Conservation (phyloP, 2,797 vertebrate species). For the Myotis daubentonii region DNA sequence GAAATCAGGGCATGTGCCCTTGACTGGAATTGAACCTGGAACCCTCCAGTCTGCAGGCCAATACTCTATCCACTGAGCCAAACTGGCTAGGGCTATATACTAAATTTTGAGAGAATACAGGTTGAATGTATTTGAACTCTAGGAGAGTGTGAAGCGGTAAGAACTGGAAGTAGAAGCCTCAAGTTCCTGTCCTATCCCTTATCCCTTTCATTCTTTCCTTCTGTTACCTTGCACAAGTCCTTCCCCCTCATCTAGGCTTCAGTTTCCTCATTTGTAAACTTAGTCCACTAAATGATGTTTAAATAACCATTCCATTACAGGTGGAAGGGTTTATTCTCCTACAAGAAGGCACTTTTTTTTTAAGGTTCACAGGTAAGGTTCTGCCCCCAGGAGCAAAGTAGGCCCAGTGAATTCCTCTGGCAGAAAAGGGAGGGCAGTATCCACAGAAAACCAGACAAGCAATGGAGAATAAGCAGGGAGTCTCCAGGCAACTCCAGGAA, state of each 20-base stretch:
- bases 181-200: neutral
- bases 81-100: neutral
- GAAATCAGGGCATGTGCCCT: too few species aligned
- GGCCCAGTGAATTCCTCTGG: neutral
- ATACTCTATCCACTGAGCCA: too few species aligned
- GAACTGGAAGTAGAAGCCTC: neutral
- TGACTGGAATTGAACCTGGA: too few species aligned
- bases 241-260: neutral
- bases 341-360: neutral
- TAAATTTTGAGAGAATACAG: slow-evolving; percentile 32
- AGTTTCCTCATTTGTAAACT: neutral
- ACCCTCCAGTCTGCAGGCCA: too few species aligned
- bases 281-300: neutral
- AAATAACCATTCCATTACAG: neutral
- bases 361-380: neutral
- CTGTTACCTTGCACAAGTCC: neutral
- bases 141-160: neutral
- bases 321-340: neutral
- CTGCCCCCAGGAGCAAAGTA: neutral
- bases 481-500: neutral
- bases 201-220: neutral
- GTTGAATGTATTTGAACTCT: neutral
- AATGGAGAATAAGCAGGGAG: neutral
- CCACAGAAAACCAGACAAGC: neutral
- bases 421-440: neutral